phyloP scores from a whole-genome alignment of 2,113 vertebrate genomes.

The Corythaeola cristata region DNA sequence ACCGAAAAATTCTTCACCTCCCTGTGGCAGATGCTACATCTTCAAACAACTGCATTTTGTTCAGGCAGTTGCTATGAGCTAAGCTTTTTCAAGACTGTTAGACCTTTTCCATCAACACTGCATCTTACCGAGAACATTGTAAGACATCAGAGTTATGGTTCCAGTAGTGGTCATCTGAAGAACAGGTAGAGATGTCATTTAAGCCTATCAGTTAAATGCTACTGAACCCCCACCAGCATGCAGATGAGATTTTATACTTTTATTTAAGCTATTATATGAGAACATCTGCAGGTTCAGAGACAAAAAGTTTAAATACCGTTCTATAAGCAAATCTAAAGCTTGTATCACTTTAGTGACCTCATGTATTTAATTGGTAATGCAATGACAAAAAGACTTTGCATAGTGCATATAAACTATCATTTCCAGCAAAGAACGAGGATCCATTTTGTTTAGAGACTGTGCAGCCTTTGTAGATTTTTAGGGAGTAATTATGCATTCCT shows the following conservation, averaged over 20 bases:
- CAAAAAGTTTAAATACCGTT: background rate
- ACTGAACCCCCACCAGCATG: background rate
- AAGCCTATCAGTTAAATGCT: background rate
- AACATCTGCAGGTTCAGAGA: background rate
- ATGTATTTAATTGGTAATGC: background rate
- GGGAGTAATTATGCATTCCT: background rate
- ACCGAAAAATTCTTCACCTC: background rate
- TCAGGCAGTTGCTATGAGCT: background rate
- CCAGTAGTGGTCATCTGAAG: background rate
- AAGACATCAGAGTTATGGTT: background rate
- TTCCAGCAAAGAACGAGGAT: background rate
- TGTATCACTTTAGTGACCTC: background rate
- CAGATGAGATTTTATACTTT: background rate
- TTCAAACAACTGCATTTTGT: background rate
- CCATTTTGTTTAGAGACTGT: background rate
- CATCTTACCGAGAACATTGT: background rate
- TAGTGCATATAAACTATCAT: background rate
- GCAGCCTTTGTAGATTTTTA: background rate
- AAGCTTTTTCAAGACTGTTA: background rate
- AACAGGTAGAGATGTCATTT: background rate
- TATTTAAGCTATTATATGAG: background rate
- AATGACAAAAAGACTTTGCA: background rate
- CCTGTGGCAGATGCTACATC: background rate
- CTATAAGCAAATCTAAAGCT: background rate
- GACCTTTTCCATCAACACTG: background rate